phyloP scores from a whole-genome alignment of 2,113 vertebrate species.

The Phalacrocorax aristotelis region DNA sequence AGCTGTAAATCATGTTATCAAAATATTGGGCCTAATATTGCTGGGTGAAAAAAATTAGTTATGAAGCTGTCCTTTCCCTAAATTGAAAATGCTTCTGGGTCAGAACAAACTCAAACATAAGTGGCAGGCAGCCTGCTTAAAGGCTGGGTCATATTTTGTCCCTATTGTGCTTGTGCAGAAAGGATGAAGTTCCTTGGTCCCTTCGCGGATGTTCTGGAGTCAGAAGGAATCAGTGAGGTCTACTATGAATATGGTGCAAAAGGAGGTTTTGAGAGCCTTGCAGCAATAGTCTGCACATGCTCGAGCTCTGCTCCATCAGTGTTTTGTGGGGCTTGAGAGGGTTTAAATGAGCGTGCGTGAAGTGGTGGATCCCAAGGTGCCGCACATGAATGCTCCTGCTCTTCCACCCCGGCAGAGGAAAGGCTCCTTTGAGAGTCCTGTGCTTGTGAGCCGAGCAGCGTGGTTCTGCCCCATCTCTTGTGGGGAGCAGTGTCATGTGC shows the following conservation, averaged over 20 bases:
- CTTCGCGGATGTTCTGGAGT: neutral
- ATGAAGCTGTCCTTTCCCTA: neutral
- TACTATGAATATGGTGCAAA: rapidly evolving
- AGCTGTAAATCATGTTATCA: neutral
- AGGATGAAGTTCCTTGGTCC: neutral
- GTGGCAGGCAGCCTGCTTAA: neutral
- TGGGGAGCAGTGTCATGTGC: rapidly evolving
- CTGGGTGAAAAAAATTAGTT: neutral
- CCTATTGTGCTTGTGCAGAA: neutral
- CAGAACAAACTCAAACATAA: neutral
- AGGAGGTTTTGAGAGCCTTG: neutral
- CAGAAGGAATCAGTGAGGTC: neutral
- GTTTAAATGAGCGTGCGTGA: neutral
- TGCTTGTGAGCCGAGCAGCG: too few species aligned
- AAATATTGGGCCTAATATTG: neutral
- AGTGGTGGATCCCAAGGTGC: neutral
- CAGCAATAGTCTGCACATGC: neutral
- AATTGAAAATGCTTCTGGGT: neutral
- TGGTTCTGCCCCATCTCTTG: neutral
- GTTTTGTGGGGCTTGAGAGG: neutral
- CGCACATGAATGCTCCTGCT: rapidly evolving
- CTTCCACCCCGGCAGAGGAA: neutral
- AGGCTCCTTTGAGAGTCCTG: neutral
- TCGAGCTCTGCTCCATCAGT: neutral
- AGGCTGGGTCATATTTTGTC: neutral